Base-by-base conservation (phyloP, 2,113 vertebrate species). In the Emydura subglobosa region DNA sequence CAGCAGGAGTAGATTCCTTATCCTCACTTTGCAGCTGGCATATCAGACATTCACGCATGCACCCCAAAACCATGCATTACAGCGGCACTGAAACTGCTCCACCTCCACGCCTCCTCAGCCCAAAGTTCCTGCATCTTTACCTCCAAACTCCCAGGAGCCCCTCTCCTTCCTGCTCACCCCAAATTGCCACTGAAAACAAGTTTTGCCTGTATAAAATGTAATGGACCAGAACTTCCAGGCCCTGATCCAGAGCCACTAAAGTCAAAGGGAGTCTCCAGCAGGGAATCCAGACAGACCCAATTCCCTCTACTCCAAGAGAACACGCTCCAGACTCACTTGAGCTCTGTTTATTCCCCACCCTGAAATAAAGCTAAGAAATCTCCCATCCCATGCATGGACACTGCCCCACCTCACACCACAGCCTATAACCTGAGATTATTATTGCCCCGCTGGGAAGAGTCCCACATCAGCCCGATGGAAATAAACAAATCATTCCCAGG, bases 401-500 rank as follows among this genome's bases (percentile, higher is more conserved):
- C 74, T 47, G 10, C 39, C 72, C 24, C 72, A 25, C 42, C 39
- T 76, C 42, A 76, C 42, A 76, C 74, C 42, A 47, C 42, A 7
- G 39, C 74, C 19, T 39, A 7, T n/a, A n/a, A 13, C 68, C 39
- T 22, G 19, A 14, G 25, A 42, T 27, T 1, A n/a, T 2, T 2
- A 14, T 50, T 0, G 0, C 51, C 78, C 42, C 19, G 31, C 13
- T 22, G n/a, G 25, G 54, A 87, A 47, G n/a, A 6, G 0, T 2
- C 19, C 93, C 51, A 47, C 27, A 44, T 27, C 47, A 1, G 68
- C 24, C 25, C 39, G 72, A 92, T 94, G 44, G 65, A 42, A 95
- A 81, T 0, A 96, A 97, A 97, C 87, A 88, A 94, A 95, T 83
- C 83, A 91, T 95, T 39, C 84, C 76, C 61, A 34, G 89, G 79